These are phyloP conservation scores for Epinephelus malabaricus DNA, from an alignment of 2,797 vertebrate genomes.

Conservation along the genomic window DNA sequence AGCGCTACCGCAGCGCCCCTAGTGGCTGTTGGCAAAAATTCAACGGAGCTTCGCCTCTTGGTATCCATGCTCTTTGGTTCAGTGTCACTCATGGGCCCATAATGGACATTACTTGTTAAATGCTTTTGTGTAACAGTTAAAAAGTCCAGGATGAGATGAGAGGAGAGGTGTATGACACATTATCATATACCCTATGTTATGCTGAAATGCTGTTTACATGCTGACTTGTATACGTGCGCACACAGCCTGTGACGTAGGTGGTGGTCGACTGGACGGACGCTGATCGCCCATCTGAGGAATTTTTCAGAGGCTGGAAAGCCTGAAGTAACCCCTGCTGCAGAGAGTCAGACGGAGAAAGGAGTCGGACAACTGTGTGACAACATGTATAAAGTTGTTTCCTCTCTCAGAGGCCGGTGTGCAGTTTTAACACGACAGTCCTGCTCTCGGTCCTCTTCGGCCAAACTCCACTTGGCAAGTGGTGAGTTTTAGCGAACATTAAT, in stretches of 20 bases:
- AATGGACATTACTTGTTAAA: too few species aligned
- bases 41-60: too few species aligned
- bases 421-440: constrained; percentile 16
- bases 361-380: background rate
- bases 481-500: constrained; percentile 62
- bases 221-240: background rate
- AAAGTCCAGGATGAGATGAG: too few species aligned
- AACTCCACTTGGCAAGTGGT: constrained; percentile 77
- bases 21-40: too few species aligned
- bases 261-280: constrained; percentile 8
- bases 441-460: constrained; percentile 24
- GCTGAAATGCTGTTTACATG: too few species aligned
- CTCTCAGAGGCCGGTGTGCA: constrained; percentile 30
- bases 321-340: background rate
- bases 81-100: too few species aligned
- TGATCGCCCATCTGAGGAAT: background rate
- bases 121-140: too few species aligned
- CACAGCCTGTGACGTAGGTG: constrained; percentile 12
- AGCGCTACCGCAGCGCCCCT: too few species aligned
- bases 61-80: too few species aligned
- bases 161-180: too few species aligned
- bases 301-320: background rate
- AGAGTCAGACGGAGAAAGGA: background rate
- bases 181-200: too few species aligned
- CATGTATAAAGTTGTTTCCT: constrained; percentile 69